These are phyloP conservation scores for Echeneis naucrates DNA, from an alignment of 2,797 vertebrate species.

Conservation along the genomic window DNA sequence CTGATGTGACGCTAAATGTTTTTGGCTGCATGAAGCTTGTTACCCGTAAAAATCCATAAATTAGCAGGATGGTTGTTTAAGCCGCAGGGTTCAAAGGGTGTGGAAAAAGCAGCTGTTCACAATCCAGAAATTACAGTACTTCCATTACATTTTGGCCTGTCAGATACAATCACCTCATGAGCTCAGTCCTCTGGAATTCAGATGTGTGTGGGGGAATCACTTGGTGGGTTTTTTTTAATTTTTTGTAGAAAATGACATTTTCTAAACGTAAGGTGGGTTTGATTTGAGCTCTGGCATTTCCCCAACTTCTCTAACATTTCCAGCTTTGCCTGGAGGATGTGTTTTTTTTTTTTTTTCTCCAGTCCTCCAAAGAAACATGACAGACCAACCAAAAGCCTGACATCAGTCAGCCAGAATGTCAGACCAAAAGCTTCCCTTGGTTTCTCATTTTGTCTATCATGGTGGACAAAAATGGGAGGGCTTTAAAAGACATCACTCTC, in stretches of 20 bases:
- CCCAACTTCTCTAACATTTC: constrained; percentile 56
- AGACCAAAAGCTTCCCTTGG: constrained; percentile 43
- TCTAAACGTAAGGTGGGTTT: constrained; percentile 71
- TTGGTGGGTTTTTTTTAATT: constrained; percentile 43
- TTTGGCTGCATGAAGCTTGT: no score
- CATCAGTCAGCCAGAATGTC: constrained; percentile 49
- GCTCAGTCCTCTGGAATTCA: constrained; percentile 39
- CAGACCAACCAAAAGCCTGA: constrained; percentile 50
- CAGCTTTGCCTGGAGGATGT: constrained; percentile 67
- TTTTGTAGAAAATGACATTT: constrained; percentile 58
- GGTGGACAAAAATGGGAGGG: neutral
- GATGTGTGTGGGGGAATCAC: constrained; percentile 46
- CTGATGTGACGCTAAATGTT: no score
- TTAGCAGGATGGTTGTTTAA: no score
- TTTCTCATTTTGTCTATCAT: constrained; percentile 14
- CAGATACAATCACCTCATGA: constrained; percentile 66
- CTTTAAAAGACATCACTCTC: constrained; percentile 28
- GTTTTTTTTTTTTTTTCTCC: constrained; percentile 70
- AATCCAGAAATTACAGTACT: no score
- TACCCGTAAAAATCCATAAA: no score
- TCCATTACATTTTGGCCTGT: constrained; percentile 59
- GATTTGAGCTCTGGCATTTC: constrained; percentile 64
- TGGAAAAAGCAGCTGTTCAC: no score
- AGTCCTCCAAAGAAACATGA: constrained; percentile 55
- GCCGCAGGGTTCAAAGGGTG: no score